A percentile compares a stretch with the other conserved stretches of the same genome.
Conservation (phyloP, 2,888 invertebrate genomes). For the Ganaspis brasiliensis region DNA sequence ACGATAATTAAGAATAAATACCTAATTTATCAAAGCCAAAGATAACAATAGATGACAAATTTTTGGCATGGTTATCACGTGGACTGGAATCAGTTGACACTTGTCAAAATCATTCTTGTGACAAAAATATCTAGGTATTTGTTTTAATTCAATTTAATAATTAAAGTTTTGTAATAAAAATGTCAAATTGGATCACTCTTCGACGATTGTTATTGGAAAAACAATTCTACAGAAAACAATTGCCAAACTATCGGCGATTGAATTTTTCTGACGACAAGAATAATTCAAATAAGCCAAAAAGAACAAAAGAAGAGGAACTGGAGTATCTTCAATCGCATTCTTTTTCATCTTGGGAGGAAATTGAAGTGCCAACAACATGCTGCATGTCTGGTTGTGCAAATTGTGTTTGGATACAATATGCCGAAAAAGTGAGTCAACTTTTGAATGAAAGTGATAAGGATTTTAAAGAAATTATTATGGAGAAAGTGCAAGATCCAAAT, state of each 20-base stretch:
- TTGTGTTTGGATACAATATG: conserved; percentile 96
- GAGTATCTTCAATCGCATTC: background rate
- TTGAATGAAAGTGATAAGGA: conserved; percentile 86
- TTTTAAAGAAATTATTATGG: conserved; percentile 87
- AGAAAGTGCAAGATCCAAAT: conserved; percentile 89
- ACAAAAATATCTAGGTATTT: too few species aligned
- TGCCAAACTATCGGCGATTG: background rate
- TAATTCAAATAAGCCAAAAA: background rate
- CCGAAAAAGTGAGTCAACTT: conserved; percentile 87
- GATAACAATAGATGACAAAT: conserved; percentile 5
- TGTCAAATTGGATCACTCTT: conserved; percentile 5
- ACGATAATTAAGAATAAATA: conserved; percentile 2
- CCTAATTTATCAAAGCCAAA: conserved; percentile 6
- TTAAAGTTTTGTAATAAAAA: background rate
- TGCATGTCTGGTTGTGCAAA: conserved; percentile 96
- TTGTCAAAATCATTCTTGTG: conserved; percentile 4
- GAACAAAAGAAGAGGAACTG: conserved; percentile 15
- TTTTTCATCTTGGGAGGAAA: conserved; percentile 78
- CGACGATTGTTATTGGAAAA: conserved; percentile 14
- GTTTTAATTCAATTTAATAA: background rate
- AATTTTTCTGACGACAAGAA: background rate
- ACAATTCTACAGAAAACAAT: background rate
- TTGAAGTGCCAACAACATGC: conserved; percentile 90
- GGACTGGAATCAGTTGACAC: conserved; percentile 12
- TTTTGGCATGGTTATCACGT: conserved; percentile 20